Evolutionary conservation across 2,113 vertebrate species (phyloP).

Genomic region (Oceanites oceanicus): DNA sequence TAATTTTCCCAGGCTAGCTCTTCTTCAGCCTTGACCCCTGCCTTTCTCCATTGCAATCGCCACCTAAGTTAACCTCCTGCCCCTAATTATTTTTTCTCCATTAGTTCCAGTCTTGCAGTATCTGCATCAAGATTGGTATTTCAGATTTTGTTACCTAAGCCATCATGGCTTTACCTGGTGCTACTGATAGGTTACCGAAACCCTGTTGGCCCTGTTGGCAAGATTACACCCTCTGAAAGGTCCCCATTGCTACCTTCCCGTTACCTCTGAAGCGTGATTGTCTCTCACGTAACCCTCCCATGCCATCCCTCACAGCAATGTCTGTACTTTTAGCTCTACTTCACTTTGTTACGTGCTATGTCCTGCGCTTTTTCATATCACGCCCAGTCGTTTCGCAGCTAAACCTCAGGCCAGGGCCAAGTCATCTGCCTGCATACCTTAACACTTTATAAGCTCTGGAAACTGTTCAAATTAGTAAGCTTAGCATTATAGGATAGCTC

Average conservation of each 20-base stretch:
- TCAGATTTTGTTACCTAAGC: not conserved
- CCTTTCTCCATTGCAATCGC: not conserved
- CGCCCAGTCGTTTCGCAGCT: not conserved
- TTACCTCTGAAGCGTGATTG: not conserved
- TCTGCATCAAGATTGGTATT: not conserved
- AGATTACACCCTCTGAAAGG: not conserved
- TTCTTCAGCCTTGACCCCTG: not conserved
- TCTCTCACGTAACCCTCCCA: no score
- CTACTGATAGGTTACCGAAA: not conserved
- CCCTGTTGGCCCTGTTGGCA: not conserved
- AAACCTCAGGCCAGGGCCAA: not conserved
- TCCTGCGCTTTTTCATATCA: not conserved
- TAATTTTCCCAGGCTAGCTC: not conserved
- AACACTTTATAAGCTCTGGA: not conserved
- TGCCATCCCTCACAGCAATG: not conserved
- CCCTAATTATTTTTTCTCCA: not conserved
- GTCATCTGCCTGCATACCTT: not conserved
- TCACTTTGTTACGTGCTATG: not conserved
- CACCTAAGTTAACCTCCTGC: not conserved
- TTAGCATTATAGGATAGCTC: not conserved
- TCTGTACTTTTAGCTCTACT: not conserved
- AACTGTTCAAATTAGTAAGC: not conserved
- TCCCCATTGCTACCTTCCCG: not conserved
- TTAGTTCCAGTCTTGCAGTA: not conserved
- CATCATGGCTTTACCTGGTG: not conserved